Conservation (phyloP, 2,797 vertebrate species). For the Urosaurus nigricauda region DNA sequence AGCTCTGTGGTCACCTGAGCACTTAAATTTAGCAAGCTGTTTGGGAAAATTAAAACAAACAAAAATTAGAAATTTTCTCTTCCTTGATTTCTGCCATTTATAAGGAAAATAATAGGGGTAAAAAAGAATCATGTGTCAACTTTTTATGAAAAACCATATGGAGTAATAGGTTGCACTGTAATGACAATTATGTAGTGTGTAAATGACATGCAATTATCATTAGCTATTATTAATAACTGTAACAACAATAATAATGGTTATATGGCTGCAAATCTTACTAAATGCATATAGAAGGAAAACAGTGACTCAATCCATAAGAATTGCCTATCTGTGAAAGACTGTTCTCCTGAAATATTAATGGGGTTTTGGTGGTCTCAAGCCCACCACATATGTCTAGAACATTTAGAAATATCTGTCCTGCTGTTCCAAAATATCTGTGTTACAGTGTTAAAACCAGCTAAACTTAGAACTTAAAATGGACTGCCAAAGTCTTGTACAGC, state of each 20-base stretch:
- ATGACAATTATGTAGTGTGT: not conserved
- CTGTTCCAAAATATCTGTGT: not conserved
- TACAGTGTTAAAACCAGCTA: not conserved
- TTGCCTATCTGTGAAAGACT: not conserved
- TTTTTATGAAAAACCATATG: not conserved
- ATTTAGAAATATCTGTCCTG: not conserved
- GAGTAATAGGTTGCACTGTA: constrained; percentile 7
- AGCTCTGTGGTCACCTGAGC: constrained; percentile 23
- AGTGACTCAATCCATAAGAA: not conserved
- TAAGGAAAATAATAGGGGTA: not conserved
- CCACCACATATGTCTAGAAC: not conserved
- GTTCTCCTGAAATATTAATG: not conserved
- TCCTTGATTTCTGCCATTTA: not conserved
- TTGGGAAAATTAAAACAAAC: too few species aligned
- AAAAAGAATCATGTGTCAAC: not conserved
- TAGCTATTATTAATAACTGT: constrained; percentile 10
- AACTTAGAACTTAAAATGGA: not conserved
- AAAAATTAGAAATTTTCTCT: not conserved
- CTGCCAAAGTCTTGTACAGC: not conserved
- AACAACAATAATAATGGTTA: not conserved
- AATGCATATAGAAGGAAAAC: not conserved
- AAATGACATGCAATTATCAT: constrained; percentile 26
- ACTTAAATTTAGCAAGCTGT: not conserved
- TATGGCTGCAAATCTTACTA: not conserved
- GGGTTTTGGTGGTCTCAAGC: not conserved